phyloP scores from a whole-genome alignment of 2,797 vertebrate species.

The Sparus aurata region DNA sequence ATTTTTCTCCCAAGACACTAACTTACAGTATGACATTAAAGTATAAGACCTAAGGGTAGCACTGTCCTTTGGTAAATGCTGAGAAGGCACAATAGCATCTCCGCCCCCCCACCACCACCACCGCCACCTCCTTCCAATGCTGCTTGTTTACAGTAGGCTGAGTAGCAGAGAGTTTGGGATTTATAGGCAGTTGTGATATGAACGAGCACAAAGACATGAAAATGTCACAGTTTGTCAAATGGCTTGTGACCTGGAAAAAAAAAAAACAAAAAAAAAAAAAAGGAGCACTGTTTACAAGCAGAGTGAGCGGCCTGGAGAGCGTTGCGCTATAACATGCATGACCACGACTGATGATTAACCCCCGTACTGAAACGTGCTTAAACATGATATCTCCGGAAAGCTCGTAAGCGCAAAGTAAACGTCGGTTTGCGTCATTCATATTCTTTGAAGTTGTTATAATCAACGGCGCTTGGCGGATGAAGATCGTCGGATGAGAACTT shows the following conservation, averaged over 20 bases:
- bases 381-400: slow-evolving; percentile 18
- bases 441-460: slow-evolving; percentile 16
- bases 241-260: slow-evolving; percentile 67
- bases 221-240: slow-evolving; percentile 79
- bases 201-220: slow-evolving; percentile 77
- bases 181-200: slow-evolving; percentile 79
- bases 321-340: slow-evolving; percentile 7
- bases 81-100: slow-evolving; percentile 70
- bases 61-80: slow-evolving; percentile 82
- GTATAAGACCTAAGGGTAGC: slow-evolving; percentile 71
- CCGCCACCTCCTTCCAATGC: slow-evolving; percentile 34
- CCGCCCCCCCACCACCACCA: slow-evolving; percentile 2
- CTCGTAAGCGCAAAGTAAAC: slow-evolving; percentile 18
- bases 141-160: slow-evolving; percentile 76
- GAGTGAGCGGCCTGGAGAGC: slow-evolving; percentile 12
- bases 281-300: slow-evolving; percentile 44
- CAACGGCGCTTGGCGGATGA: not conserved
- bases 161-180: slow-evolving; percentile 74
- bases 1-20: slow-evolving; percentile 48
- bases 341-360: slow-evolving; percentile 8
- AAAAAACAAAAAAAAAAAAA: slow-evolving; percentile 24
- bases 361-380: slow-evolving; percentile 9
- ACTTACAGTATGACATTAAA: slow-evolving; percentile 77
- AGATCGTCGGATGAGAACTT: slow-evolving; percentile 8
- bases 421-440: not conserved